Evolutionary conservation across 1,140 invertebrate species (phyloP).

Genomic region (Bombus cullumanus): DNA sequence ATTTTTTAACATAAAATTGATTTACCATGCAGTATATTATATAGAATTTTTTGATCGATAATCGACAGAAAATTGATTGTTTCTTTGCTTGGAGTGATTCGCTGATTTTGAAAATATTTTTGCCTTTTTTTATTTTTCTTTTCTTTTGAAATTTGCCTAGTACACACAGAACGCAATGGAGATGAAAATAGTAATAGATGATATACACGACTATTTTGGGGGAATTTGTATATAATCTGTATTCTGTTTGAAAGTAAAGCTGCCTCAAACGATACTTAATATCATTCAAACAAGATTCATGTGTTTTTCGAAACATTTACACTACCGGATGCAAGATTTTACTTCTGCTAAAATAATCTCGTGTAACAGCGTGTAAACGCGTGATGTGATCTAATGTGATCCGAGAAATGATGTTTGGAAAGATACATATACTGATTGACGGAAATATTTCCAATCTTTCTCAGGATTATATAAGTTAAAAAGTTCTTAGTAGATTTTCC

Average conservation of each 20-base stretch:
- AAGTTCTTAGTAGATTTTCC: not conserved
- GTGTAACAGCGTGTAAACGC: not conserved
- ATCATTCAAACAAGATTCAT: not conserved
- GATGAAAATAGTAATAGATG: no score
- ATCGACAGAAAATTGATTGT: no score
- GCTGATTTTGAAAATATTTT: no score
- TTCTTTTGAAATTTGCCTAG: no score
- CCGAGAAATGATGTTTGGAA: not conserved
- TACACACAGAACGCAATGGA: no score
- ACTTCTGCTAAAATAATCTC: constrained; percentile 11
- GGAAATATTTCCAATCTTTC: not conserved
- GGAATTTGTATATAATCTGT: not conserved
- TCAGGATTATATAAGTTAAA: not conserved
- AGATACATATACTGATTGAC: not conserved
- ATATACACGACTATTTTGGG: not conserved
- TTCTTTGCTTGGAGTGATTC: no score
- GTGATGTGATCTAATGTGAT: not conserved
- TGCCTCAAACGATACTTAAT: not conserved
- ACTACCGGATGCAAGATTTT: not conserved
- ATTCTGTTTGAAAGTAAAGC: not conserved
- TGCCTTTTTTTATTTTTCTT: no score
- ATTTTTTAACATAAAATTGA: no score
- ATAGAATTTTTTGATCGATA: no score
- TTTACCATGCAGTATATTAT: no score
- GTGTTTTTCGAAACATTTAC: not conserved